Percentiles rank a stretch among this genome's conserved stretches.
phyloP scores from a whole-genome alignment of 2,797 vertebrate species.

The Helarctos malayanus region DNA sequence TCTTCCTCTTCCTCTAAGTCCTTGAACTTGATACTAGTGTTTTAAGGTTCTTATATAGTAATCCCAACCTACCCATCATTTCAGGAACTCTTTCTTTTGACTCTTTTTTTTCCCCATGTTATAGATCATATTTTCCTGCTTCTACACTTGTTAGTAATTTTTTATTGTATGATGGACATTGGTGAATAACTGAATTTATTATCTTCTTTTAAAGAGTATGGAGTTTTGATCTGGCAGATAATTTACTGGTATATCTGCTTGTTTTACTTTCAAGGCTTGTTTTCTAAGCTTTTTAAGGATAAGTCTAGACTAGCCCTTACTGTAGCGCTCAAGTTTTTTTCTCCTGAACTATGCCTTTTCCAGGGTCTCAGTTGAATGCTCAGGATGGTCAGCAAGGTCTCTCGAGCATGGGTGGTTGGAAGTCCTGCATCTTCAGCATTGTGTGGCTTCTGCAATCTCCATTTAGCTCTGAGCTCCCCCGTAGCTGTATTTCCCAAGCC shows the following conservation, averaged over 20 bases:
- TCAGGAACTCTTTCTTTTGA: neutral
- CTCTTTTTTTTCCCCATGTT: neutral
- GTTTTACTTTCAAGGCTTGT: neutral
- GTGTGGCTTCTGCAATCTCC: neutral
- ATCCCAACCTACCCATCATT: neutral
- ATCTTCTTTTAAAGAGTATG: neutral
- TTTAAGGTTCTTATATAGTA: neutral
- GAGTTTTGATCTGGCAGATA: neutral
- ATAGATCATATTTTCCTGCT: conserved; percentile 15
- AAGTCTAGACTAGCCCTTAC: neutral
- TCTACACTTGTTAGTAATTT: neutral
- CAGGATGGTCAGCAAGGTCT: neutral
- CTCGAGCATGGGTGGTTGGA: neutral
- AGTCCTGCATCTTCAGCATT: neutral
- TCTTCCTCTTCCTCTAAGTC: conserved; percentile 72
- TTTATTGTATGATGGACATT: neutral
- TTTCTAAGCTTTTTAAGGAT: conserved; percentile 6
- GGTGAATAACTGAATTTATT: neutral
- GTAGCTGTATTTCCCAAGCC: neutral
- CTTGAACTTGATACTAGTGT: conserved; percentile 35
- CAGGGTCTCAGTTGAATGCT: neutral
- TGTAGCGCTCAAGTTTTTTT: conserved; percentile 17
- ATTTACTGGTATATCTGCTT: conserved; percentile 19
- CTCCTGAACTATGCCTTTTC: neutral
- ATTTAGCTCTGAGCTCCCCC: neutral